Conservation (phyloP, 2,888 invertebrate species). For the Coleophora deauratella region DNA sequence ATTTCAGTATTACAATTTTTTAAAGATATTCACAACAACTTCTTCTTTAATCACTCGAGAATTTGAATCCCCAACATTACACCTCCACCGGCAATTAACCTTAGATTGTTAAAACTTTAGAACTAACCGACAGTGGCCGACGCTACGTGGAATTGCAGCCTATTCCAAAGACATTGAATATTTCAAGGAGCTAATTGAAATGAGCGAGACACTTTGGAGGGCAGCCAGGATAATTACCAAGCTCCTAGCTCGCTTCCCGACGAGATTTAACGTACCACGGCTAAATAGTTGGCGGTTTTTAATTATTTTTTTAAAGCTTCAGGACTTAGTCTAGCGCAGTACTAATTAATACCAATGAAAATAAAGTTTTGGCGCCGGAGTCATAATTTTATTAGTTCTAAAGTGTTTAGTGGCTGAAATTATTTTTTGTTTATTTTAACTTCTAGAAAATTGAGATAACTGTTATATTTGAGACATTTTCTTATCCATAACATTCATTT, state of each 20-base stretch:
- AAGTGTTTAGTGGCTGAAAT: too few species aligned
- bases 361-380: slow-evolving; percentile 17
- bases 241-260: slow-evolving; percentile 42
- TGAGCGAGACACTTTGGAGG: slow-evolving; percentile 72
- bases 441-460: too few species aligned
- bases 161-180: slow-evolving; percentile 74
- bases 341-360: slow-evolving; percentile 20
- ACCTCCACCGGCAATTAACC: slow-evolving; percentile 65
- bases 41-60: too few species aligned
- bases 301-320: slow-evolving; percentile 36
- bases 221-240: slow-evolving; percentile 73
- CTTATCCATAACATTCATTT: too few species aligned
- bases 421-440: too few species aligned
- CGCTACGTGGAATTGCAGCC: slow-evolving; percentile 55
- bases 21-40: too few species aligned
- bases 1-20: too few species aligned
- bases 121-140: slow-evolving; percentile 41
- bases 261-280: slow-evolving; percentile 69
- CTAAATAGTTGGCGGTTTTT: slow-evolving; percentile 48
- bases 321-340: slow-evolving; percentile 13
- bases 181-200: slow-evolving; percentile 73
- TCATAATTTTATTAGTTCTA: background rate
- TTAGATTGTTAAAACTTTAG: slow-evolving; percentile 61
- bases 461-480: too few species aligned
- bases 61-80: too few species aligned